Base-by-base conservation (phyloP, 2,888 invertebrate species). In the Melanchra persicariae region DNA sequence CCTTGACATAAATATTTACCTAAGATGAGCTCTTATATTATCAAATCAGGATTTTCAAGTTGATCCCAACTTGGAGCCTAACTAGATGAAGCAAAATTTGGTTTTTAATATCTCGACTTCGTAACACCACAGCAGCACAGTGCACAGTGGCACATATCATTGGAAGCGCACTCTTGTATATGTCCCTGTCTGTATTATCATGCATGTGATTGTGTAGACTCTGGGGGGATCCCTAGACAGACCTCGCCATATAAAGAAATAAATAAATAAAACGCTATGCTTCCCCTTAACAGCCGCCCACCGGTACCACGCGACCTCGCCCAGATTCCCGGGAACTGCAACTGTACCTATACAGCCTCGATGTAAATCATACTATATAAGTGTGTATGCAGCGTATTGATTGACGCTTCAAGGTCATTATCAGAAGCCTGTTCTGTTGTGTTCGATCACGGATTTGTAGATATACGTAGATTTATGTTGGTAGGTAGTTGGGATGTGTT, bases 1-100 rank as follows among this genome's bases (percentile, higher is more conserved):
- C 37, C 26, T 26, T 52, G 52, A 15, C 34, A 24, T 6, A 9
- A 37, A 55, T 10, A 47, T 7, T 22, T 10, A 55, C 47, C 26
- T 43, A 17, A 57, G 12, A 43, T 24, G 26, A 37, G 19, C 17
- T 45, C 64, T n/a, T 47, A 24, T 37, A 60, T 26, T 30, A 73
- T 59, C 34, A 30, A 45, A 73, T 73, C 17, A 37, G 43, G 22
- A 59, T 58, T 51, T 51, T 22, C 51, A 47, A 72, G 58, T 30
- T 37, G 17, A 72, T 52, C 37, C 30, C 45, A 22, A 37, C 12
- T 19, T 63, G 51, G 58, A 30, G 7, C 17, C 0, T 73, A 45
- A 55, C 26, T 15, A 51, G 57, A 64, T 64, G 4, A 64, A 73
- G 37, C 1, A 6, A 34, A 57, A 73, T 58, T 73, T 12, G 40